A percentile compares a stretch with the other conserved stretches of the same genome.
Conservation (phyloP, 2,113 vertebrate genomes). For the Vombatus ursinus region DNA sequence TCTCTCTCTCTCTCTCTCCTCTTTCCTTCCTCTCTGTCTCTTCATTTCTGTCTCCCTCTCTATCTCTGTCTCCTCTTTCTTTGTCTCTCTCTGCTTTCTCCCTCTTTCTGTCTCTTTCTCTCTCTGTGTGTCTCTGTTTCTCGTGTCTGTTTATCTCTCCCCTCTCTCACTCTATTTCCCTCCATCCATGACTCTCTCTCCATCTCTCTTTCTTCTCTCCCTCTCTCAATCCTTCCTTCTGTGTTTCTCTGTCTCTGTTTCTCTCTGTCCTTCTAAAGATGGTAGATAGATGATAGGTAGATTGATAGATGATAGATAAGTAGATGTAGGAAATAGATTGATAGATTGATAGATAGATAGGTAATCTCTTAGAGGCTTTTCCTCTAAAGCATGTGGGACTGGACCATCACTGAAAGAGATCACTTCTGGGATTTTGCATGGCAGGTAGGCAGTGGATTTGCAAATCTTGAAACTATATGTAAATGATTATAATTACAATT, state of each 20-base stretch:
- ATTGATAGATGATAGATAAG: not conserved
- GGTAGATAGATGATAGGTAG: not conserved
- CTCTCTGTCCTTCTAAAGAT: not conserved
- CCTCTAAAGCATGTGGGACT: not conserved
- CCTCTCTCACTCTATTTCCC: not conserved
- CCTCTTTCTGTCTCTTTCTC: accelerated
- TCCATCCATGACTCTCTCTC: too few species aligned
- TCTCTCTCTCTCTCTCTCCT: not conserved
- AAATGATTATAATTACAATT: not conserved
- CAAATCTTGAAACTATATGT: not conserved
- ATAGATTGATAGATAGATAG: not conserved
- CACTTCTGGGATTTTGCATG: not conserved
- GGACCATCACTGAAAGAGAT: not conserved
- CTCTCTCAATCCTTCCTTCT: not conserved
- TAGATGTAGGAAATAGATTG: not conserved
- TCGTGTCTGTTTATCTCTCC: not conserved
- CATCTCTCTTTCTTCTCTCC: not conserved
- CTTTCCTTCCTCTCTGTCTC: not conserved
- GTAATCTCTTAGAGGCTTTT: not conserved
- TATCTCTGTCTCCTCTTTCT: too few species aligned
- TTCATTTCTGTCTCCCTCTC: too few species aligned
- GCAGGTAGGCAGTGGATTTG: not conserved
- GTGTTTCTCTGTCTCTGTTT: not conserved
- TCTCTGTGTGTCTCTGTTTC: not conserved
- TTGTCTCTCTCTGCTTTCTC: too few species aligned